Evolutionary conservation across 2,113 vertebrate genomes (phyloP).

Genomic region (Choloepus hoffmanni): DNA sequence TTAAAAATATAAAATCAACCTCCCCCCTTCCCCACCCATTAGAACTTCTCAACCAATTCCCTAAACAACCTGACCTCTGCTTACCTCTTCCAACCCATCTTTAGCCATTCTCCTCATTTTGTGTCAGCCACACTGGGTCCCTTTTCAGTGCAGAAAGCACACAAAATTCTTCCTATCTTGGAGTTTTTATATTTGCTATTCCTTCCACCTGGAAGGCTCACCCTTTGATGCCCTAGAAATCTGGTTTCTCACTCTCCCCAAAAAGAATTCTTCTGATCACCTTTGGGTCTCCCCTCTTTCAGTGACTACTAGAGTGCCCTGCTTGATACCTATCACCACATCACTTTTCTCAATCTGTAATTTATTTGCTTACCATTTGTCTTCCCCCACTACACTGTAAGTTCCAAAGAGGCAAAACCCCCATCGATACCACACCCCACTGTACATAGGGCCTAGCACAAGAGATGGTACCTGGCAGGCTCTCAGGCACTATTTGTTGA

Average conservation of each 20-base stretch:
- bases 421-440: background rate
- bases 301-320: background rate
- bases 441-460: background rate
- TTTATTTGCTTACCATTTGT: background rate
- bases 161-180: constrained; percentile 5
- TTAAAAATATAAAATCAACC: background rate
- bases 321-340: background rate
- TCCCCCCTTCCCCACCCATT: background rate
- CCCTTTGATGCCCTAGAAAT: background rate
- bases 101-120: background rate
- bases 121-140: background rate
- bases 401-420: constrained; percentile 11
- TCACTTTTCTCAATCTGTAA: constrained; percentile 42
- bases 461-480: background rate
- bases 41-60: background rate
- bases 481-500: background rate
- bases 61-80: background rate
- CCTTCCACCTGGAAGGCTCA: background rate
- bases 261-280: background rate
- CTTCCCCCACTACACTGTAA: background rate
- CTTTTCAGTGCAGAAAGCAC: background rate
- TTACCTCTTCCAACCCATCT: background rate
- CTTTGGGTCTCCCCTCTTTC: background rate
- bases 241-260: background rate
- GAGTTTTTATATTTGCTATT: background rate